Evolutionary conservation across 2,797 vertebrate species (phyloP).

Genomic region (Otolemur crassicaudatus): DNA sequence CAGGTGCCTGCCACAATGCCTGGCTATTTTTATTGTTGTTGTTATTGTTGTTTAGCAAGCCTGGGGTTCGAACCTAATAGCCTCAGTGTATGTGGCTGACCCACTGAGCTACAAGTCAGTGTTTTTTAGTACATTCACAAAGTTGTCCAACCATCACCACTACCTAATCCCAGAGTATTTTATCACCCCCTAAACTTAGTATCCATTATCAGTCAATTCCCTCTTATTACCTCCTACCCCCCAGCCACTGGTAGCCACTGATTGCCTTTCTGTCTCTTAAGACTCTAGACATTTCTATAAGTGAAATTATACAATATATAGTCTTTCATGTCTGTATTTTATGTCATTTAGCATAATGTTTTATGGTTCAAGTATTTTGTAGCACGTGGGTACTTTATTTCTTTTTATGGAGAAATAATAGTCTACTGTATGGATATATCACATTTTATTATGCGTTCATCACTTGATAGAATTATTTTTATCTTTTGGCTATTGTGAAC

Average conservation of each 20-base stretch:
- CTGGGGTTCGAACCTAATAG: too few species aligned
- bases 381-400: background rate
- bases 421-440: background rate
- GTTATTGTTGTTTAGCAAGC: too few species aligned
- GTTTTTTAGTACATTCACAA: constrained; percentile 31
- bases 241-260: background rate
- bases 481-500: background rate
- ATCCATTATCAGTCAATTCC: background rate
- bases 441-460: background rate
- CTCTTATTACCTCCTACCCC: background rate
- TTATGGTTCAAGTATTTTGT: background rate
- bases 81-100: too few species aligned
- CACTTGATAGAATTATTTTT: background rate
- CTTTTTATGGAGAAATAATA: background rate
- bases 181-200: background rate
- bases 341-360: background rate
- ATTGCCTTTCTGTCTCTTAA: background rate
- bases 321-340: background rate
- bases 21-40: too few species aligned
- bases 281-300: constrained; percentile 22
- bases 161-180: background rate
- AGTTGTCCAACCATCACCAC: background rate
- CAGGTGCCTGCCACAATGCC: too few species aligned
- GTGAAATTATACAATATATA: background rate
- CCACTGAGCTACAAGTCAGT: background rate